Conservation (phyloP, 2,797 vertebrate species). For the Nannoperca obscura region DNA sequence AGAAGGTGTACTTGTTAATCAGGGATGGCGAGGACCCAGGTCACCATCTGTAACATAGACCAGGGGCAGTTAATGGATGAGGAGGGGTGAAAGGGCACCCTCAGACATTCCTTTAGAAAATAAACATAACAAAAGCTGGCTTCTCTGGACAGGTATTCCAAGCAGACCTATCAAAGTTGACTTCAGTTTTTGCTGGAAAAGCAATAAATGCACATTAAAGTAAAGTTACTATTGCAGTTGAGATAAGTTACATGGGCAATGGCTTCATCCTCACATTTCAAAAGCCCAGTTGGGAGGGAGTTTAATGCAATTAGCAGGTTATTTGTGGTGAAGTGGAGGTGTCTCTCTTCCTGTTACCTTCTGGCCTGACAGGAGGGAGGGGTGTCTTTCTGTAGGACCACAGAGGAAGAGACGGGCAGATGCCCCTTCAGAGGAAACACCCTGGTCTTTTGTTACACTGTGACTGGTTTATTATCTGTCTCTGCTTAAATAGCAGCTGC, state of each 20-base stretch:
- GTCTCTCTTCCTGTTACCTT: slow-evolving; percentile 69
- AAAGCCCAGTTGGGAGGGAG: slow-evolving; percentile 61
- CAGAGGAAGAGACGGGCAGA: slow-evolving; percentile 76
- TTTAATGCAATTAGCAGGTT: slow-evolving; percentile 83
- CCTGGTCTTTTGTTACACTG: slow-evolving; percentile 76
- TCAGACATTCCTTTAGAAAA: slow-evolving; percentile 83
- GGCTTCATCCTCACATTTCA: slow-evolving; percentile 65
- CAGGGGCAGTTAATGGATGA: slow-evolving; percentile 82
- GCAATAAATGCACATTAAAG: neutral
- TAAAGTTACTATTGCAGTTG: neutral
- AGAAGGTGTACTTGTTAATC: slow-evolving; percentile 76
- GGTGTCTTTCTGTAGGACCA: slow-evolving; percentile 45
- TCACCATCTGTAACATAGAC: slow-evolving; percentile 83
- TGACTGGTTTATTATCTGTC: slow-evolving; percentile 62
- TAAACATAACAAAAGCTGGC: slow-evolving; percentile 81
- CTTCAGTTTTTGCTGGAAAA: slow-evolving; percentile 34
- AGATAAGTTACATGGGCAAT: slow-evolving; percentile 7
- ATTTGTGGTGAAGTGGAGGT: slow-evolving; percentile 74
- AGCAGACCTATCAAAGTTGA: slow-evolving; percentile 60
- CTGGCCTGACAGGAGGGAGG: slow-evolving; percentile 65
- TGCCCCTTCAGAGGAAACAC: slow-evolving; percentile 73
- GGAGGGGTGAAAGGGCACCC: slow-evolving; percentile 78
- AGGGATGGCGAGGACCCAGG: slow-evolving; percentile 67
- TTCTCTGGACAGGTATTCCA: slow-evolving; percentile 76
- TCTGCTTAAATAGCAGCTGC: slow-evolving; percentile 64